phyloP scores from a whole-genome alignment of 1,140 invertebrate genomes.

The Conus betulinus region DNA sequence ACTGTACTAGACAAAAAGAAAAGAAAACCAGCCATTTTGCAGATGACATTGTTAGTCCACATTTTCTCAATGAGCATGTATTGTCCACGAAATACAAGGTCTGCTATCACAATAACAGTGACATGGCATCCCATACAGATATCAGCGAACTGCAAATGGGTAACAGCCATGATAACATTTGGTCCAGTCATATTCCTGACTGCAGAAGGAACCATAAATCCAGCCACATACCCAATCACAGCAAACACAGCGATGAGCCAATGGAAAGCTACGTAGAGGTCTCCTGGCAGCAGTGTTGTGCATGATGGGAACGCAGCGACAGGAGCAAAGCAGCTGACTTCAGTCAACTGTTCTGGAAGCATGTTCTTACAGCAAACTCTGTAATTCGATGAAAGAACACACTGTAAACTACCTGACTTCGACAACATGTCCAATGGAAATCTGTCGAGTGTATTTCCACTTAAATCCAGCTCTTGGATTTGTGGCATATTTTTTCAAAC shows the following conservation, averaged over 20 bases:
- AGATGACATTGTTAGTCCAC: constrained; percentile 22
- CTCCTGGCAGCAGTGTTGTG: constrained; percentile 41
- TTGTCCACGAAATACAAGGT: constrained; percentile 50
- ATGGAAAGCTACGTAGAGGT: constrained; percentile 35
- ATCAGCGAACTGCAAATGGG: constrained; percentile 44
- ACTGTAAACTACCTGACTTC: background rate
- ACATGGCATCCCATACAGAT: constrained; percentile 34
- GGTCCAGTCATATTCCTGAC: background rate
- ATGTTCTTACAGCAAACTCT: background rate
- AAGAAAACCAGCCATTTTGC: constrained; percentile 33
- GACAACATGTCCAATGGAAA: background rate
- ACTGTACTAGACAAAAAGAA: constrained; percentile 37
- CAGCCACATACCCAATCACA: constrained; percentile 50
- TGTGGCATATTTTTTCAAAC: background rate
- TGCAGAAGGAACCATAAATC: constrained; percentile 21
- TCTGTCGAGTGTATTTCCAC: background rate
- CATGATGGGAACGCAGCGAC: constrained; percentile 37
- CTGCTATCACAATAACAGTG: constrained; percentile 27
- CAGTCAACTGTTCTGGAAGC: background rate
- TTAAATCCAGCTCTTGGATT: background rate
- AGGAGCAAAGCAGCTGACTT: background rate
- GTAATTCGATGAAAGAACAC: background rate
- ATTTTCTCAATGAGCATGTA: constrained; percentile 24
- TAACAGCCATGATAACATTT: constrained; percentile 44
- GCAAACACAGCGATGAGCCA: constrained; percentile 48